These are phyloP conservation scores for Aphodius granarius DNA, from an alignment of 2,888 invertebrate genomes.

Conservation along the genomic window DNA sequence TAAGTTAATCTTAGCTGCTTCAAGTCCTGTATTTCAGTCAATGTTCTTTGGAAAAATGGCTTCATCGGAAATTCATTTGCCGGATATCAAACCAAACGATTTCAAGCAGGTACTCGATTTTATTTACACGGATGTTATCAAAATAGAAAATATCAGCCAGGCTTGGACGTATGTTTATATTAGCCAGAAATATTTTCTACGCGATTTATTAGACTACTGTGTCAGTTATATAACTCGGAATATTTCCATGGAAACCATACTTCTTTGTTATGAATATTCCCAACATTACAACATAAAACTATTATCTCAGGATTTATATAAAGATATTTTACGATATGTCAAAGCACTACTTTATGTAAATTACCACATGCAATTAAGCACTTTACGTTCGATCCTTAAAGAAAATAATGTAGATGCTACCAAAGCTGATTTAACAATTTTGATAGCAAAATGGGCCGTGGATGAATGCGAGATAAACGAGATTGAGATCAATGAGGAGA, in stretches of 20 bases:
- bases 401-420: conserved; percentile 57
- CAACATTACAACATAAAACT: conserved; percentile 61
- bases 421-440: conserved; percentile 58
- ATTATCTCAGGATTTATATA: conserved; percentile 56
- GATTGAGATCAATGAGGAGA: conserved; percentile 51
- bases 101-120: conserved; percentile 64
- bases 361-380: conserved; percentile 56
- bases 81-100: conserved; percentile 62
- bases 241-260: conserved; percentile 61
- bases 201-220: conserved; percentile 58
- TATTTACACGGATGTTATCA: conserved; percentile 63
- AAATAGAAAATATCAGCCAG: conserved; percentile 59
- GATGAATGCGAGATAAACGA: conserved; percentile 57
- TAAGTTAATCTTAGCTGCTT: conserved; percentile 64
- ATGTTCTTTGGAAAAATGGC: conserved; percentile 68
- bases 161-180: conserved; percentile 66
- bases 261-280: conserved; percentile 63
- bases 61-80: conserved; percentile 54
- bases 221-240: conserved; percentile 59
- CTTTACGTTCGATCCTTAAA: conserved; percentile 57
- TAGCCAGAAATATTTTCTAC: conserved; percentile 67
- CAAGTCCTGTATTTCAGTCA: conserved; percentile 70
- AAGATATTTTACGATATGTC: conserved; percentile 61
- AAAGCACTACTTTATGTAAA: conserved; percentile 58
- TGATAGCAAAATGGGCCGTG: conserved; percentile 60